Percentiles rank a stretch among this genome's conserved stretches.
Evolutionary conservation across 2,888 invertebrate species (phyloP).

Genomic region (Lypha dubia): DNA sequence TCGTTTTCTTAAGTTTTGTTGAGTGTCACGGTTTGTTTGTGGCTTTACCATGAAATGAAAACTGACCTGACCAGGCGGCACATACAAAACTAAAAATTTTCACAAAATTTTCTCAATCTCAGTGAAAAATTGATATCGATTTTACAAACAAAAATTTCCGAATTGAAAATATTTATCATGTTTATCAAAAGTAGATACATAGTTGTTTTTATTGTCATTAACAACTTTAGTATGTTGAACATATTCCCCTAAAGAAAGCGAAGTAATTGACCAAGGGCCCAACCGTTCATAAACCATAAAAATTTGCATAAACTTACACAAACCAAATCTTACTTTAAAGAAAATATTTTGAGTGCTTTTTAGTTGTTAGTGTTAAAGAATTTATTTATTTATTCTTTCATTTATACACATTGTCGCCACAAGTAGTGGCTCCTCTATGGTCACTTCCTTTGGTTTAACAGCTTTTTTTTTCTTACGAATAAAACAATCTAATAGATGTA

Average conservation of each 20-base stretch:
- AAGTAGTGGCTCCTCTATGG: constrained; percentile 14
- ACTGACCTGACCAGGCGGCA: not conserved
- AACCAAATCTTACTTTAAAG: not conserved
- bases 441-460: constrained; percentile 28
- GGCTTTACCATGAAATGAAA: not conserved
- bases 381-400: constrained; percentile 7
- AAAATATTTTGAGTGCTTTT: not conserved
- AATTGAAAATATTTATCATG: no score
- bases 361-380: constrained; percentile 16
- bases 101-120: not conserved
- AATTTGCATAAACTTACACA: not conserved
- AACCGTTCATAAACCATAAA: no score
- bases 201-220: no score
- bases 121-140: not conserved
- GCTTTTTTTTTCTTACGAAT: constrained; percentile 57
- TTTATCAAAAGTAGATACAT: no score
- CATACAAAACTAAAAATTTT: not conserved
- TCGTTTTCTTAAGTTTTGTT: not conserved
- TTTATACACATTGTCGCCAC: constrained; percentile 45
- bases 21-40: not conserved
- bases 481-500: not conserved
- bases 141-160: no score
- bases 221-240: no score
- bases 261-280: no score
- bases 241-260: no score